phyloP scores from a whole-genome alignment of 1,140 invertebrate species.

The Drosophila oshimai region DNA sequence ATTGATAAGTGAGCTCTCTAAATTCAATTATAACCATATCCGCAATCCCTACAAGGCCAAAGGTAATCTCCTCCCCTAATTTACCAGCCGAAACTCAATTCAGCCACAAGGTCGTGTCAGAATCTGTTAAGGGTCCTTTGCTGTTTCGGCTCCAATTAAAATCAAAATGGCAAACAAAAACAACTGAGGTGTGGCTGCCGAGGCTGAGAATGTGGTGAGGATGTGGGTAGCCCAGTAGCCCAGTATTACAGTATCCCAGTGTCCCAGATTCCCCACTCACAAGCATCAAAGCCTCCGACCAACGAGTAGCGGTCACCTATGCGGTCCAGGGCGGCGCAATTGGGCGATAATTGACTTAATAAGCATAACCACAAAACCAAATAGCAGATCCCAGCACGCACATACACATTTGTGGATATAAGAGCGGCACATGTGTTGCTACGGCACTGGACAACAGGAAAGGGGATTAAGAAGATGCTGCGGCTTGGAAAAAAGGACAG shows the following conservation, averaged over 20 bases:
- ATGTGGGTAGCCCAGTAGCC: no score
- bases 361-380: conserved; percentile 74
- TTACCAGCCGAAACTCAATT: background rate
- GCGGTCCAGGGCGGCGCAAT: conserved; percentile 45
- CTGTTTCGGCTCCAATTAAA: conserved; percentile 62
- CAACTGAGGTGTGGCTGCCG: conserved; percentile 20
- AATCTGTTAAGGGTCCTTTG: conserved; percentile 11
- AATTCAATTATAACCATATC: conserved; percentile 38
- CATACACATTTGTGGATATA: conserved; percentile 25
- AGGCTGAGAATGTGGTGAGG: background rate
- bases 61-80: background rate
- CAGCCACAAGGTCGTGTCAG: conserved; percentile 1
- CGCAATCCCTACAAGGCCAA: background rate
- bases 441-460: conserved; percentile 21
- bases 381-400: conserved; percentile 42
- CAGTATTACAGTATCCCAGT: background rate
- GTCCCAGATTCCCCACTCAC: background rate
- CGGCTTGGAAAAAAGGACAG: no score
- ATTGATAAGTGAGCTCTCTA: conserved; percentile 35
- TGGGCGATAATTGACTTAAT: conserved; percentile 79
- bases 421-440: background rate
- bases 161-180: conserved; percentile 68
- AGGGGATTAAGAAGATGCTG: background rate
- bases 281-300: conserved; percentile 9
- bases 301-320: conserved; percentile 26